Base-by-base conservation (phyloP, 2,888 invertebrate genomes). In the Xanthia togata region DNA sequence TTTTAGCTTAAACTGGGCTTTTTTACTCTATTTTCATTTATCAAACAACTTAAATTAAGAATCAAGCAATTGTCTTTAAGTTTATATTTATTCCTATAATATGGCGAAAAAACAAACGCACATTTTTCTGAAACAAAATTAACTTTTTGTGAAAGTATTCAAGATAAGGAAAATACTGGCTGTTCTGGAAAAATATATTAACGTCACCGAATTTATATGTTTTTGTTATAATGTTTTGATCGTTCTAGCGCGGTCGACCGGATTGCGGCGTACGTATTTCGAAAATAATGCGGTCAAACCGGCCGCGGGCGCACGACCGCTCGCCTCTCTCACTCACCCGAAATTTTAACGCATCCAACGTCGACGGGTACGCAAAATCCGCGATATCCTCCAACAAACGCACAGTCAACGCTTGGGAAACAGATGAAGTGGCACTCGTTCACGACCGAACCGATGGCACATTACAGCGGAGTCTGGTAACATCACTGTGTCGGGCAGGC, bases 211-310 rank as follows among this genome's bases (percentile, higher is more conserved):
- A 92, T 91, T 90, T 92, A 92, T 93, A 92, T 93, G 93, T 93
- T 94, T 94, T 94, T 94, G 94, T 95, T 95, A 94, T 94, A 94
- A 94, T 96, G 95, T 96, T 96, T 96, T 96, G 96, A 95, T 96
- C 93, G 93, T 92, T 92, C 91, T 94, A 94, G 94, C 95, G 92
- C 94, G 93, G 93, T 93, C 94, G 94, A 95, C 94, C 95, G 95
- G 96, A 95, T 95, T 93, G 94, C 92, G 93, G 95, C 93, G 95
- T 95, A 95, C 95, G 95, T 96, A 96, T 96, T 95, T 95, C 95
- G 95, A 95, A 95, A 96, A 96, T 96, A 96, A 96, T 96, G 96
- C 96, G 96, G 96, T 96, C 96, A 96, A 95, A 96, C 96, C 95
- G 95, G 96, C 95, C 94, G 93, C 95, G 92, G 92, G 92, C 93